phyloP scores from a whole-genome alignment of 2,113 vertebrate genomes.

The Pterocles gutturalis region DNA sequence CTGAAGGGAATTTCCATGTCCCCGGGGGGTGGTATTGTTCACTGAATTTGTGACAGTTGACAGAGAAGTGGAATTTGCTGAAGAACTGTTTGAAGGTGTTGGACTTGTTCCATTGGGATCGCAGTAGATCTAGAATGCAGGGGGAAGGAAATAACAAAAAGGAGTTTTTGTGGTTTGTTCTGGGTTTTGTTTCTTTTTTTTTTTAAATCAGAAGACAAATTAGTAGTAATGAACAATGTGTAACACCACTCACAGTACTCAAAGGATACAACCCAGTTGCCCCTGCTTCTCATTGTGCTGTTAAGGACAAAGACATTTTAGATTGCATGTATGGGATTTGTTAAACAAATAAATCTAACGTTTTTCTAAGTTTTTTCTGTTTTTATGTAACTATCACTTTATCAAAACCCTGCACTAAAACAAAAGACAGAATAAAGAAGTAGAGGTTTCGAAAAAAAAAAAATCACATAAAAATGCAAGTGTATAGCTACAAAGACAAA shows the following conservation, averaged over 20 bases:
- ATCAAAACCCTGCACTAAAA: not conserved
- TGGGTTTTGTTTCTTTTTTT: no score
- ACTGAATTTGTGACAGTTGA: constrained; percentile 48
- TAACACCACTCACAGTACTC: not conserved
- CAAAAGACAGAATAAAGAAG: not conserved
- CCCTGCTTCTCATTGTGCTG: not conserved
- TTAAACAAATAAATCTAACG: not conserved
- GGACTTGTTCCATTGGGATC: not conserved
- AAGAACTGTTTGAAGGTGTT: constrained; percentile 15
- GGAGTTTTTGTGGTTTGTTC: not conserved
- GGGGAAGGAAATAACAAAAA: not conserved
- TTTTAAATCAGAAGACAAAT: not conserved
- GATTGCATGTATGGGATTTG: not conserved
- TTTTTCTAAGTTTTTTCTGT: not conserved
- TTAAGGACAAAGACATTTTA: not conserved
- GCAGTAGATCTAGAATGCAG: constrained; percentile 75
- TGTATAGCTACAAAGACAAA: not conserved
- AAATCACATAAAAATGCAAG: not conserved
- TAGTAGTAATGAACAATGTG: not conserved
- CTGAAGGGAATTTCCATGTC: constrained; percentile 68
- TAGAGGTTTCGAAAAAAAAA: not conserved
- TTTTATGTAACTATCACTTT: not conserved
- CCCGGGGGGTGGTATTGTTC: constrained; percentile 67
- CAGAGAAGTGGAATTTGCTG: constrained; percentile 28
- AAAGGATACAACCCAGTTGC: not conserved